These are phyloP conservation scores for Aptenodytes patagonicus DNA, from an alignment of 2,113 vertebrate genomes.

Conservation along the genomic window DNA sequence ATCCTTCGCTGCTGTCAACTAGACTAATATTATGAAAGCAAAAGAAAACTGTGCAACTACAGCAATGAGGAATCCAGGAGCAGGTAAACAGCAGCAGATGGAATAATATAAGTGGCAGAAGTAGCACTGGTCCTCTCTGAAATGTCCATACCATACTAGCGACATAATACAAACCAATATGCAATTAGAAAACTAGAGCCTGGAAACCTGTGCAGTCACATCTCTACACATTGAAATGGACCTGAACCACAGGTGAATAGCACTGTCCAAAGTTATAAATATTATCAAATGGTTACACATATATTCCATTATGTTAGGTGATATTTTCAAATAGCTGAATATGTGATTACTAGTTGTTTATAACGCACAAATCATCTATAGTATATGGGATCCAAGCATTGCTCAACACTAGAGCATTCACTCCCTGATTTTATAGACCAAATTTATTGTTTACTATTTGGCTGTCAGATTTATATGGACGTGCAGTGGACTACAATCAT, in stretches of 20 bases:
- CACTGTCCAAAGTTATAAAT: background rate
- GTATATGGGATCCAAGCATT: background rate
- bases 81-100: background rate
- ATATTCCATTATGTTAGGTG: rapidly evolving
- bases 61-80: background rate
- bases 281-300: background rate
- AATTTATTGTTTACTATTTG: background rate
- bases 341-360: background rate
- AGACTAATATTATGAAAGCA: background rate
- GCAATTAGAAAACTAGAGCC: background rate
- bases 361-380: background rate
- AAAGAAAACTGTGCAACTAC: background rate
- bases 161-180: background rate
- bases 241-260: background rate
- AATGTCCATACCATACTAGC: background rate
- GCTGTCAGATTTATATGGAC: background rate
- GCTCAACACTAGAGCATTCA: background rate
- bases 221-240: background rate
- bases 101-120: background rate
- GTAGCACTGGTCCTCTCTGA: background rate
- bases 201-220: background rate
- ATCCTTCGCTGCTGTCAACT: background rate
- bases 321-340: background rate
- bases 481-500: background rate
- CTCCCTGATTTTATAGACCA: background rate